Base-by-base conservation (phyloP, 2,888 invertebrate species). In the Meliscaeva auricollis region DNA sequence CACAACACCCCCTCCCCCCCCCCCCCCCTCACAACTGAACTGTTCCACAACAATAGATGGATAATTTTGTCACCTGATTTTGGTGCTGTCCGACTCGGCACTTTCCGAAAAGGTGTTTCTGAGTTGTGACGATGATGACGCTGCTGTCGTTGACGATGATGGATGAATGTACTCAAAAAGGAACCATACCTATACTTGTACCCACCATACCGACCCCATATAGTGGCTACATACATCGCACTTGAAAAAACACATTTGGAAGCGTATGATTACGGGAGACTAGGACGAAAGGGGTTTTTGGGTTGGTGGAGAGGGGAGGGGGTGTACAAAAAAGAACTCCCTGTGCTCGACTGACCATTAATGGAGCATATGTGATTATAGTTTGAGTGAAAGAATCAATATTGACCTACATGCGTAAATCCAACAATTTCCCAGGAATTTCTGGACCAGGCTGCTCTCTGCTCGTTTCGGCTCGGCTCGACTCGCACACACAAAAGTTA, bases 371-470 rank as follows among this genome's bases (percentile, higher is more conserved):
- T 87, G 87, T 87, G 87, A 87, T 87, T 82, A 87, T 87, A 82
- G 87, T 82, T 85, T 87, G 87, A 82, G 87, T 82, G 74, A 82
- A 87, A 87, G 87, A 87, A 87, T 87, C 87, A 87, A 87, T 87
- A 87, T 87, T 87, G 87, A 87, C 87, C 87, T 87, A 87, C 87
- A 87, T 87, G 87, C 87, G 87, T 87, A 87, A 87, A 87, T 85
- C 81, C 85, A 85, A 64, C 76, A 85, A 74, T 82, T 82, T 87
- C 82, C 82, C 87, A 78, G 87, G 78, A 87, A 82, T 78, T 78
- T 76, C 81, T 68, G 81, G 69, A 85, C 85, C 38, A 38, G 38
- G 38, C 38, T 38, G 68, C 81, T 48, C 81, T 60, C 46, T 60
- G 20, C 70, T 30, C 46, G 11, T 2, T 2, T 38, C 9, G 38